Evolutionary conservation across 92 coral and sea anemone genomes (phyloP).

Genomic region (Paramuricea clavata): DNA sequence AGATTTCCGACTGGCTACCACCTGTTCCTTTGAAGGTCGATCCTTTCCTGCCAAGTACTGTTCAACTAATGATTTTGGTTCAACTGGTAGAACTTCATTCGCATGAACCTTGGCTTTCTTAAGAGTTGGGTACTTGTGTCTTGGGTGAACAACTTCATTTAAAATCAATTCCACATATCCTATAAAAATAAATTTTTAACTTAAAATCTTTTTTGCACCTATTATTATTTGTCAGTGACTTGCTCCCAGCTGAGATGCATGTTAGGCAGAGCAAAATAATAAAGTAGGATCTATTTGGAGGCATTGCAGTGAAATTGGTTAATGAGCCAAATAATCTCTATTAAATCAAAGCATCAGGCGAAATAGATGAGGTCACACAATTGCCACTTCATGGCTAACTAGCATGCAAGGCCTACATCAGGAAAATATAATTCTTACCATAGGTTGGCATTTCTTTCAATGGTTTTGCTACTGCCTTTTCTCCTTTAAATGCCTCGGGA

Average conservation of each 20-base stretch:
- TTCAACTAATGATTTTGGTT: conserved; percentile 35
- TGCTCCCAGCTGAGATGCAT: too few species aligned
- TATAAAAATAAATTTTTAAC: not conserved
- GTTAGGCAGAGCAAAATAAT: too few species aligned
- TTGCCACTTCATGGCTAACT: too few species aligned
- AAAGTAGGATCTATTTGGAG: too few species aligned
- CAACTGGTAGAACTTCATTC: conserved; percentile 25
- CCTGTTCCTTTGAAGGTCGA: conserved; percentile 33
- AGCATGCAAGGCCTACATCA: too few species aligned
- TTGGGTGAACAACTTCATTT: not conserved
- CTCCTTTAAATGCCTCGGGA: conserved; percentile 47
- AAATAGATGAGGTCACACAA: not conserved
- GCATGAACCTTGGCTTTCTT: conserved; percentile 28
- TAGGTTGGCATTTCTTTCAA: too few species aligned
- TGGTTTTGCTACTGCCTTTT: too few species aligned
- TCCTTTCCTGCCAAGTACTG: too few species aligned
- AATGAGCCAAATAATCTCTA: too few species aligned
- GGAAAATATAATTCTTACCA: too few species aligned
- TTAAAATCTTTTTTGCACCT: not conserved
- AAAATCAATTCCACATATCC: not conserved
- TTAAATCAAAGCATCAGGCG: conserved; percentile 4
- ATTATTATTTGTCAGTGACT: too few species aligned
- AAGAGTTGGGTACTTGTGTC: conserved; percentile 6
- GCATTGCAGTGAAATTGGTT: conserved; percentile 22
- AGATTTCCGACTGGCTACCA: conserved; percentile 21